A percentile compares a stretch with the other conserved stretches of the same genome.
Conservation (phyloP, 2,888 invertebrate genomes). For the Dasysyrphus albostriatus region DNA sequence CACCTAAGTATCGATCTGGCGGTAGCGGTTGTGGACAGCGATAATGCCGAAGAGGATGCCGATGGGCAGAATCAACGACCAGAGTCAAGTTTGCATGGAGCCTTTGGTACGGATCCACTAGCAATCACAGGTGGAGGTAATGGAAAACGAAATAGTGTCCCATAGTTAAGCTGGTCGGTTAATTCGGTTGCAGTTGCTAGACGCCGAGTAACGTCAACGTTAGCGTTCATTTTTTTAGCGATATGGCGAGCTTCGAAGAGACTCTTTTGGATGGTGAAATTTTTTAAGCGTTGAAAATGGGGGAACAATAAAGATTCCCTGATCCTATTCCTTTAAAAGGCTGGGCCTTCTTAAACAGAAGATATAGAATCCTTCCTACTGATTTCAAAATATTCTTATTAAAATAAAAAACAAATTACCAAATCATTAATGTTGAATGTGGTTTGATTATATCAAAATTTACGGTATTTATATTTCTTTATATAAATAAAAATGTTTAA, state of each 20-base stretch:
- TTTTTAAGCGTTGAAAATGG: conserved; percentile 46
- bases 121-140: conserved; percentile 36
- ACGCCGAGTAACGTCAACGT: conserved; percentile 35
- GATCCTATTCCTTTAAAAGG: neutral
- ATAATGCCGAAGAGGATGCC: conserved; percentile 68
- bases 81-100: conserved; percentile 62
- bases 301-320: neutral
- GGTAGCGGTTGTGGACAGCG: conserved; percentile 46
- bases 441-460: conserved; percentile 43
- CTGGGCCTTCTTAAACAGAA: conserved; percentile 22
- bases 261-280: conserved; percentile 59
- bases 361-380: neutral
- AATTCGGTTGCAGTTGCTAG: conserved; percentile 14
- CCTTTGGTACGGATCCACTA: conserved; percentile 64
- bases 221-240: conserved; percentile 58
- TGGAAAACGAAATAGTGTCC: conserved; percentile 67
- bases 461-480: conserved; percentile 30
- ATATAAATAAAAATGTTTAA: conserved; percentile 20
- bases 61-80: conserved; percentile 67
- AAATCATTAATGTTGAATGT: conserved; percentile 55
- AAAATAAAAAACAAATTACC: neutral
- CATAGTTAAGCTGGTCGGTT: conserved; percentile 56
- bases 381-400: conserved; percentile 2
- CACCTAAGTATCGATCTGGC: conserved; percentile 18
- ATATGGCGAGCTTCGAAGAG: conserved; percentile 61